Conservation (phyloP, 2,888 invertebrate species). For the Troides aeacus region DNA sequence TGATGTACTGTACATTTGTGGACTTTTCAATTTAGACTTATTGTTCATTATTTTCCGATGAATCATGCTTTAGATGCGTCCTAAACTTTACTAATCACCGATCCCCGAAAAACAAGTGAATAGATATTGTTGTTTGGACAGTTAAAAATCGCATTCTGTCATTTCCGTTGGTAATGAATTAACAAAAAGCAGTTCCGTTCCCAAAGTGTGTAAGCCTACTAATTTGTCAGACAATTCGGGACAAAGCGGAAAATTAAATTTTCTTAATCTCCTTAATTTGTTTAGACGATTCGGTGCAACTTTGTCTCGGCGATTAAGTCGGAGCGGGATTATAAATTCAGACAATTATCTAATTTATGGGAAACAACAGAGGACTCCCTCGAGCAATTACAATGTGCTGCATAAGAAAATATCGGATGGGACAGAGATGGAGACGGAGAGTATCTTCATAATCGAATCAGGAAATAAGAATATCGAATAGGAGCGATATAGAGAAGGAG, state of each 20-base stretch:
- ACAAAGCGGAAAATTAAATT: conserved; percentile 56
- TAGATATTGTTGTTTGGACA: conserved; percentile 9
- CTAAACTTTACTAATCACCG: no score
- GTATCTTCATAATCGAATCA: no score
- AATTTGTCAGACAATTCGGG: conserved; percentile 48
- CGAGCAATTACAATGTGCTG: conserved; percentile 1
- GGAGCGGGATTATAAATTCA: conserved; percentile 53
- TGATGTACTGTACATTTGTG: no score
- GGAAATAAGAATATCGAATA: neutral
- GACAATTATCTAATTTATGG: conserved; percentile 42
- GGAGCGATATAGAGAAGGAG: no score
- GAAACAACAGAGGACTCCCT: conserved; percentile 1
- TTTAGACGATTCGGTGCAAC: conserved; percentile 44
- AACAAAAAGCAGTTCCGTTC: conserved; percentile 32
- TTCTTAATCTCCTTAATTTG: conserved; percentile 57
- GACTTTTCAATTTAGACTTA: no score
- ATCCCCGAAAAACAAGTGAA: neutral
- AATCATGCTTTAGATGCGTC: no score
- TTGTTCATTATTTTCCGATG: no score
- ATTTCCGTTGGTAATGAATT: conserved; percentile 33
- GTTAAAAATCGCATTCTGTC: conserved; percentile 22
- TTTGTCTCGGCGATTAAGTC: conserved; percentile 48
- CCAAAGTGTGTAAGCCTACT: conserved; percentile 39
- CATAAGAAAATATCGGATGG: neutral
- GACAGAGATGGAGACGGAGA: no score